A percentile compares a stretch with the other conserved stretches of the same genome.
Conservation (phyloP, 2,113 vertebrate species). For the Plectropomus leopardus region DNA sequence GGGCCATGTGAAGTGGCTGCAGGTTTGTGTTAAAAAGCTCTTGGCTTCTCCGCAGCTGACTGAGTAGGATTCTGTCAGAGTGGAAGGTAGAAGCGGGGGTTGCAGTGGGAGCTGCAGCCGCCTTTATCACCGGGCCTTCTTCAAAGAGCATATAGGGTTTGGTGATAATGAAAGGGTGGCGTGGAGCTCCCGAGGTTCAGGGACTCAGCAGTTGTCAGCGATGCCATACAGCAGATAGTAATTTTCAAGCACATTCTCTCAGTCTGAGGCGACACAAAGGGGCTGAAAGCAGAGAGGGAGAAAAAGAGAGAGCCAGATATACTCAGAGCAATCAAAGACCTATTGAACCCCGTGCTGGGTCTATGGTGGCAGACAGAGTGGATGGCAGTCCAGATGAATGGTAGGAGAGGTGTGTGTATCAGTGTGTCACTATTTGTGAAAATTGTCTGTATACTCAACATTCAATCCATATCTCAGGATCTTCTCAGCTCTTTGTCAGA, state of each 20-base stretch:
- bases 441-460: background rate
- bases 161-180: slow-evolving; percentile 61
- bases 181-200: slow-evolving; percentile 30
- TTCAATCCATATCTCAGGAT: background rate
- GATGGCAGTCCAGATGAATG: slow-evolving; percentile 7
- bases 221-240: slow-evolving; percentile 42
- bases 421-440: background rate
- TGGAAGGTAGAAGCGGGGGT: slow-evolving; percentile 28
- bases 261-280: slow-evolving; percentile 52
- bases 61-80: slow-evolving; percentile 49
- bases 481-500: background rate
- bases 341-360: slow-evolving; percentile 41
- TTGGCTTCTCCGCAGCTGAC: slow-evolving; percentile 31
- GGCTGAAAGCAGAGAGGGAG: slow-evolving; percentile 14
- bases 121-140: slow-evolving; percentile 46
- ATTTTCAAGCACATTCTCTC: slow-evolving; percentile 48
- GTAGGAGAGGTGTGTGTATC: background rate
- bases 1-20: slow-evolving; percentile 67
- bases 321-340: slow-evolving; percentile 52
- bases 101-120: slow-evolving; percentile 1
- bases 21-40: slow-evolving; percentile 58
- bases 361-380: slow-evolving; percentile 16
- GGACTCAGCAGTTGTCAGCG: slow-evolving; percentile 24
- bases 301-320: slow-evolving; percentile 21
- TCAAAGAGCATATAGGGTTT: slow-evolving; percentile 58